Conservation (phyloP, 2,113 vertebrate species). For the Bufo gargarizans region DNA sequence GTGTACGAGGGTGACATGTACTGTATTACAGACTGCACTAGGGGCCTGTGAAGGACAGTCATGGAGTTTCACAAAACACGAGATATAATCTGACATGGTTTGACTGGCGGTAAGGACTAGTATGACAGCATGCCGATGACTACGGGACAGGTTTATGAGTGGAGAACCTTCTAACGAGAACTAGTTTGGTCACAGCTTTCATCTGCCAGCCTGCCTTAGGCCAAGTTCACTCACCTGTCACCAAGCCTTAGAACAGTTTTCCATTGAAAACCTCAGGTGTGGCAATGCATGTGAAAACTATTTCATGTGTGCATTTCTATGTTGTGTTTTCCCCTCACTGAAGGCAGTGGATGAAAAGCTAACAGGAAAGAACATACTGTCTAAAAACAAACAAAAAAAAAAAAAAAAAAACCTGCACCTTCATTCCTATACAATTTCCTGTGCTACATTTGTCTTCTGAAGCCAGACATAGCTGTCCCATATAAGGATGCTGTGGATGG, state of each 20-base stretch:
- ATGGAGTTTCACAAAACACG: neutral
- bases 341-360: neutral
- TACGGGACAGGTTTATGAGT: neutral
- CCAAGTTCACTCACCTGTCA: neutral
- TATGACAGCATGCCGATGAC: neutral
- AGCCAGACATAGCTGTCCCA: too few species aligned
- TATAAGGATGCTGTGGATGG: too few species aligned
- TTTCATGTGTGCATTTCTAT: neutral
- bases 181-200: neutral
- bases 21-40: neutral
- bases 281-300: neutral
- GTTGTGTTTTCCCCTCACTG: neutral
- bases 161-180: neutral
- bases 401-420: too few species aligned
- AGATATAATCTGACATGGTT: neutral
- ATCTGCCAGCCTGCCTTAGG: neutral
- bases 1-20: neutral
- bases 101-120: neutral
- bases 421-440: too few species aligned
- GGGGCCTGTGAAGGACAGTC: neutral
- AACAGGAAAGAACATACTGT: neutral
- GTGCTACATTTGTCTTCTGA: too few species aligned
- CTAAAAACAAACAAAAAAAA: fast-evolving
- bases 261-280: neutral
- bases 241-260: neutral